phyloP scores from a whole-genome alignment of 2,797 vertebrate genomes.

The Halcyon chelicuti region DNA sequence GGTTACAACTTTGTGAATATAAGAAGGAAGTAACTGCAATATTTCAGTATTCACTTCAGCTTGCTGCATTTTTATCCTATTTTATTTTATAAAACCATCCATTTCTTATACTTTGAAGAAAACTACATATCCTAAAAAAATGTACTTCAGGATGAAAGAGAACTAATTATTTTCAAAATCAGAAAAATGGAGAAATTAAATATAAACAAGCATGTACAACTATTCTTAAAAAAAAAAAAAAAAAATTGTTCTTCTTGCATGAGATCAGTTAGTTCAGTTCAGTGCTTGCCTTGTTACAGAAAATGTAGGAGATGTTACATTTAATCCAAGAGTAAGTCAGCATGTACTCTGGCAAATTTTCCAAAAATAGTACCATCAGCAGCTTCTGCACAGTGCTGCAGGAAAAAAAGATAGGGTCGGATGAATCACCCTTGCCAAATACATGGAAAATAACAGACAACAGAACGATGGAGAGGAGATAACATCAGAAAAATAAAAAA shows the following conservation, averaged over 20 bases:
- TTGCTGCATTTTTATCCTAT: too few relatives aligned
- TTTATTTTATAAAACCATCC: neutral
- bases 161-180: neutral
- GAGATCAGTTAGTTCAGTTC: neutral
- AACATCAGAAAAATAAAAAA: neutral
- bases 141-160: neutral
- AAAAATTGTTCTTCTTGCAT: neutral
- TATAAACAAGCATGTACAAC: too few relatives aligned
- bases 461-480: neutral
- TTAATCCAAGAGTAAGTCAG: neutral
- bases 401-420: neutral
- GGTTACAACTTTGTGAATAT: neutral
- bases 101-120: neutral
- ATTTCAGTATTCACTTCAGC: rapidly evolving
- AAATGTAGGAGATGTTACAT: neutral
- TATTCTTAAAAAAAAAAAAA: neutral
- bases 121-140: neutral
- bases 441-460: neutral
- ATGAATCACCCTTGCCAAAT: neutral
- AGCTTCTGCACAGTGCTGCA: neutral
- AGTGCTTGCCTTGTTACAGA: neutral
- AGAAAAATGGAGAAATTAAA: too few relatives aligned
- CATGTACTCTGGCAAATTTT: neutral
- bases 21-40: neutral
- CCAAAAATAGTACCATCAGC: neutral